phyloP scores from a whole-genome alignment of 2,113 vertebrate species.

The Odocoileus virginianus region DNA sequence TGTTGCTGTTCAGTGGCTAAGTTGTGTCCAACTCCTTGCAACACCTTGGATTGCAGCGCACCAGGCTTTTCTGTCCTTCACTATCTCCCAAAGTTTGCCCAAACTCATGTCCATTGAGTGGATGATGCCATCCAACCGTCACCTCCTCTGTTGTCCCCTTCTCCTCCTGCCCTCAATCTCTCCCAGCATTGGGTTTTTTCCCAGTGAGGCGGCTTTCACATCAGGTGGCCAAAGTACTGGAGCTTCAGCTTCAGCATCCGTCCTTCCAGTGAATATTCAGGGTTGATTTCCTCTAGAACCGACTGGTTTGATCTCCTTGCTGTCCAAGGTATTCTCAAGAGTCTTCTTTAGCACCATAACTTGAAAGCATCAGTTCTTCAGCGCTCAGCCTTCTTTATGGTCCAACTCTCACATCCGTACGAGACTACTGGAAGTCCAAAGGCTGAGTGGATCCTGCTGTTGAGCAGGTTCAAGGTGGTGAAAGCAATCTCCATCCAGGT shows the following conservation, averaged over 20 bases:
- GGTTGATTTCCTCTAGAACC: background rate
- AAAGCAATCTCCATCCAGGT: background rate
- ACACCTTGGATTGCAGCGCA: background rate
- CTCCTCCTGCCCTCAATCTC: background rate
- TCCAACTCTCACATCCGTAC: background rate
- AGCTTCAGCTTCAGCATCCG: background rate
- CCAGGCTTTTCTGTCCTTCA: background rate
- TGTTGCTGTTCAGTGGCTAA: background rate
- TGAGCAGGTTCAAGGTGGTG: background rate
- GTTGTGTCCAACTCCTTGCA: background rate
- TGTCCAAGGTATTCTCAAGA: background rate
- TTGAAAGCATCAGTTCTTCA: background rate
- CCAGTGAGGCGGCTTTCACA: background rate
- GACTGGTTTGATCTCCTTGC: background rate
- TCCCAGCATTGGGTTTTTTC: background rate
- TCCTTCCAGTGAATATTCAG: background rate
- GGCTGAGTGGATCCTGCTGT: background rate
- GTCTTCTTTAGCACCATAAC: background rate
- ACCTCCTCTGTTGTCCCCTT: background rate
- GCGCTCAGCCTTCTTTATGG: background rate
- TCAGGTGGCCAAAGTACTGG: background rate
- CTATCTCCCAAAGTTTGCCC: background rate
- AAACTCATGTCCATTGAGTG: background rate
- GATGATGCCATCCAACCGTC: background rate
- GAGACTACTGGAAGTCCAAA: background rate